phyloP scores from a whole-genome alignment of 2,797 vertebrate genomes.

The Crypturellus tataupa region DNA sequence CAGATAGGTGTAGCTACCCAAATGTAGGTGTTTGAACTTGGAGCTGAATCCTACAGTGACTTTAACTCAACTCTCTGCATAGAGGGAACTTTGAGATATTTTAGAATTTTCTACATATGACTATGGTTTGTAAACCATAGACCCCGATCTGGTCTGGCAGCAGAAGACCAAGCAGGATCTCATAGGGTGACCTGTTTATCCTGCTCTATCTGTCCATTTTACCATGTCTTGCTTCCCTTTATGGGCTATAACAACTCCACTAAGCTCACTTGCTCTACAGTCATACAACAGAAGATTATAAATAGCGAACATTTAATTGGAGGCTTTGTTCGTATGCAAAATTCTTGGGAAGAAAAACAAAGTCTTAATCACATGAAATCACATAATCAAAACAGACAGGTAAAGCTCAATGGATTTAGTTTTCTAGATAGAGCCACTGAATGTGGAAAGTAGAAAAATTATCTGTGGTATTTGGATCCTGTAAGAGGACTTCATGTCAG shows the following conservation, averaged over 20 bases:
- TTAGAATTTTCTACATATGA: not conserved
- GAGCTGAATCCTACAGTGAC: not conserved
- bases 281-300: not conserved
- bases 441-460: not conserved
- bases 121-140: rapidly evolving
- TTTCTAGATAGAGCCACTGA: not conserved
- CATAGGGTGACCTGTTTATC: rapidly evolving
- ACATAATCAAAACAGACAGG: not conserved
- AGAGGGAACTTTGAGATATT: not conserved
- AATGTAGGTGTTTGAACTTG: not conserved
- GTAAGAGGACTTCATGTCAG: not conserved
- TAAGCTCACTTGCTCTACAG: not conserved
- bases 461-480: not conserved
- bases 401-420: not conserved
- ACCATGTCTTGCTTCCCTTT: rapidly evolving
- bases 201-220: not conserved
- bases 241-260: not conserved
- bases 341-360: not conserved
- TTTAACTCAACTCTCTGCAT: not conserved
- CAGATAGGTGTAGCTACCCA: not conserved
- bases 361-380: not conserved
- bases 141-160: not conserved
- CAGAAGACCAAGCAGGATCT: not conserved
- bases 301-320: not conserved
- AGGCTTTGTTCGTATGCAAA: not conserved